A percentile compares a stretch with the other conserved stretches of the same genome.
These are phyloP conservation scores for Oscheius onirici DNA, from an alignment of 2,888 invertebrate genomes.

Conservation along the genomic window DNA sequence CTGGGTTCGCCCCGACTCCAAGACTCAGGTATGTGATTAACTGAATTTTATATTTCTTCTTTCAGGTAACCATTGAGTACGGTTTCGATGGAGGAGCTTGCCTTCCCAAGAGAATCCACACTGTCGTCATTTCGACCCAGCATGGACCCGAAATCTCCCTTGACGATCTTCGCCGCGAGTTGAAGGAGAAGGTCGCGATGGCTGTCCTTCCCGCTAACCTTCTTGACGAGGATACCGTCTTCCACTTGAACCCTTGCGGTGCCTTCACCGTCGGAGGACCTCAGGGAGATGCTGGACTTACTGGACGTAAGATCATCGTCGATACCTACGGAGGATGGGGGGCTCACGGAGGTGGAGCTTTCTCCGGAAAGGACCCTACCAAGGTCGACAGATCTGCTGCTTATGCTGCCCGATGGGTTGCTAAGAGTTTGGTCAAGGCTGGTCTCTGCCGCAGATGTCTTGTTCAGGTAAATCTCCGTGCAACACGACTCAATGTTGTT, in stretches of 20 bases:
- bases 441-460: slow-evolving; percentile 95
- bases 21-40: slow-evolving; percentile 81
- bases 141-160: slow-evolving; percentile 90
- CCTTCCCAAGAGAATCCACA: slow-evolving; percentile 91
- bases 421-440: slow-evolving; percentile 93
- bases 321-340: slow-evolving; percentile 99
- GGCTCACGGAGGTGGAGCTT: slow-evolving; percentile 98
- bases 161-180: slow-evolving; percentile 73
- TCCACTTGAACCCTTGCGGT: slow-evolving; percentile 97
- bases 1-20: slow-evolving; percentile 95
- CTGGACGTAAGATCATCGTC: slow-evolving; percentile 97
- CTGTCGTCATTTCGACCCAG: slow-evolving; percentile 93
- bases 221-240: slow-evolving; percentile 87
- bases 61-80: slow-evolving; percentile 93
- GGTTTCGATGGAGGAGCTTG: slow-evolving; percentile 90
- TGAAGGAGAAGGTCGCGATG: slow-evolving; percentile 83
- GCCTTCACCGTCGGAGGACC: slow-evolving; percentile 85
- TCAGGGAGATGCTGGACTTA: slow-evolving; percentile 73
- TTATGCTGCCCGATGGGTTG: slow-evolving; percentile 98
- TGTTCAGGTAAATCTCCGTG: slow-evolving; percentile 78
- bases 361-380: slow-evolving; percentile 92
- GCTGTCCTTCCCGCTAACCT: slow-evolving; percentile 91
- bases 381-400: slow-evolving; percentile 91
- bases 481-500: slow-evolving; percentile 72
- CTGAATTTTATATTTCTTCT: not conserved